Evolutionary conservation across 2,888 invertebrate genomes (phyloP), one percentile per base, ranked within the genome.

Genomic region (Hyles lineata): DNA sequence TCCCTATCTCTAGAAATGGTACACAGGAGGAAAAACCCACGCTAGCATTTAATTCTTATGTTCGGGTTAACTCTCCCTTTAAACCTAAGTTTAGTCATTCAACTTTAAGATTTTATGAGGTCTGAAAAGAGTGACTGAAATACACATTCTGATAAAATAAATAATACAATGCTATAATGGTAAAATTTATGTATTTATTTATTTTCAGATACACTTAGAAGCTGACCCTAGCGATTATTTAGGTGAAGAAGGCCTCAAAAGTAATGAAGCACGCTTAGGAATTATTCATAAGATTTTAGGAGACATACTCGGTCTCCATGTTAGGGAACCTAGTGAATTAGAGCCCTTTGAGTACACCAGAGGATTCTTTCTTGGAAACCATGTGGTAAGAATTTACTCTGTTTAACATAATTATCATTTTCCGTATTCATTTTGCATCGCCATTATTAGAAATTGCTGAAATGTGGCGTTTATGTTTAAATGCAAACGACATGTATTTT

Each of bases 301-400:
- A 0, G 96, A 96, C 29, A 96, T 97, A 78, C 92, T 98, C 19
- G 96, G 96, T 0, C 93, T 97, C 23, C 96, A 97, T 79, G 96
- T 97, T 70, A 90, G 89, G 19, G 89, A 91, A 23, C 88, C 88
- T 0, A 80, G 81, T 9, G 89, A 92, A 25, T 71, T 89, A 2
- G 72, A 84, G 0, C 85, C 88, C 58, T 76, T 92, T 0, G 90
- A 95, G 50, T 97, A 95, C 80, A 96, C 96, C 0, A 95, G 95
- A 21, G 97, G 96, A 1, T 98, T 96, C 91, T 97, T 98, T 85
- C 91, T 98, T 58, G 98, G 98, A 35, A 96, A 96, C 79, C 97
- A 98, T 86, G 97, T 97, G 95, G 98, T 98, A 90, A 92, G 93
- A 32, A 7, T 35, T 58, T 1, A 23, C n/a, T 43, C 15, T 6